A percentile compares a stretch with the other conserved stretches of the same genome.
Conservation (phyloP, 1,140 invertebrate species). For the Bicyclus anynana region DNA sequence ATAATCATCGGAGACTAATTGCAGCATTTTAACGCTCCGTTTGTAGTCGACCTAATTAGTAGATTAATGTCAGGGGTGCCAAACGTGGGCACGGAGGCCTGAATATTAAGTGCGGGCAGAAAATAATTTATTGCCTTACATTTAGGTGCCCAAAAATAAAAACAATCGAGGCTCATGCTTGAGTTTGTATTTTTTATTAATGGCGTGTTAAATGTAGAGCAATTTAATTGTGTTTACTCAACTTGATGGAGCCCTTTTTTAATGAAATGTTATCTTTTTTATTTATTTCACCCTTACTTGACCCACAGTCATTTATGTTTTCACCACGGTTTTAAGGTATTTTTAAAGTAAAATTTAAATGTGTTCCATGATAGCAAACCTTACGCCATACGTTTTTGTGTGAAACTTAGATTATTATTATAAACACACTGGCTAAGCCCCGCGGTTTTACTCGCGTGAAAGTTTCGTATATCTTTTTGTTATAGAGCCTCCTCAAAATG, state of each 20-base stretch:
- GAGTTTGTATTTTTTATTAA: not conserved
- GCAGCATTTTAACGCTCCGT: not conserved
- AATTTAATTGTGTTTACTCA: not conserved
- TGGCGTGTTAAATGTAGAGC: not conserved
- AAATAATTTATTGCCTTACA: constrained; percentile 7
- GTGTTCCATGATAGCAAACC: no score
- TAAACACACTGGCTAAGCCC: no score
- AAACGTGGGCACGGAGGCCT: constrained; percentile 9
- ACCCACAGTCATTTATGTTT: no score
- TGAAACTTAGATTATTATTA: no score
- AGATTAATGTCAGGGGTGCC: constrained; percentile 18
- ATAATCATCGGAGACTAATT: no score
- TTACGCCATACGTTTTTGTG: no score
- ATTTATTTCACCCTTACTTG: not conserved
- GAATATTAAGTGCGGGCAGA: constrained; percentile 11
- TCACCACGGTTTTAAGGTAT: no score
- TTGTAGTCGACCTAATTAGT: not conserved
- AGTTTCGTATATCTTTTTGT: no score
- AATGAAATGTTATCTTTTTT: not conserved
- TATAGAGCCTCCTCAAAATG: no score
- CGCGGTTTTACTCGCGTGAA: no score
- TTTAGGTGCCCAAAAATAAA: constrained; percentile 8
- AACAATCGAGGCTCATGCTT: not conserved
- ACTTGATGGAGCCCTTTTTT: not conserved
- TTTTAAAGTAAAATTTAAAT: no score